A percentile compares a stretch with the other conserved stretches of the same genome.
phyloP scores from a whole-genome alignment of 2,888 invertebrate genomes.

The Seira ritae region DNA sequence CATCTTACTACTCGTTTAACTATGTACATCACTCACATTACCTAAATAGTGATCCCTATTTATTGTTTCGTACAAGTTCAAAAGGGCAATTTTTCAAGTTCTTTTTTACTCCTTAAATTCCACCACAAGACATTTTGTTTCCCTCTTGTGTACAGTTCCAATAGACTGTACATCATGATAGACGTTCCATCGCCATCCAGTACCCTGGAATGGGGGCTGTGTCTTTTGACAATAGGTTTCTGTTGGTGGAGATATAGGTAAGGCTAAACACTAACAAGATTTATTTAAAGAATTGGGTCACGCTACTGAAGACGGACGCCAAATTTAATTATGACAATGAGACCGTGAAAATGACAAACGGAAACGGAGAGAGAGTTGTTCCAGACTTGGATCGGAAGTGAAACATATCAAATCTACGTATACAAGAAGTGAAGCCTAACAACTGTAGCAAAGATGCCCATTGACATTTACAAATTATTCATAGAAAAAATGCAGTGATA shows the following conservation, averaged over 20 bases:
- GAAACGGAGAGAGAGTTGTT: not conserved
- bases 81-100: too few species aligned
- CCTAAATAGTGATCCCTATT: too few species aligned
- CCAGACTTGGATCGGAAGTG: not conserved
- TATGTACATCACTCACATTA: too few species aligned
- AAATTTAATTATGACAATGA: not conserved
- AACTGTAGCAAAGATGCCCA: too few species aligned
- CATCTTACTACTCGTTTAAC: too few species aligned
- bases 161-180: conserved; percentile 40
- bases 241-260: conserved; percentile 73
- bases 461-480: too few species aligned
- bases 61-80: too few species aligned
- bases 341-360: not conserved
- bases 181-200: conserved; percentile 49
- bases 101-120: too few species aligned
- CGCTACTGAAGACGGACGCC: not conserved
- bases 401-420: too few species aligned
- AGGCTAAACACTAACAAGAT: conserved; percentile 20
- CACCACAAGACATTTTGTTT: not conserved
- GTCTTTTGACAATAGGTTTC: conserved; percentile 65
- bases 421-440: too few species aligned
- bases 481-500: too few species aligned
- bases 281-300: not conserved
- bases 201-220: conserved; percentile 71
- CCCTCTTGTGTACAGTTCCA: not conserved